Conservation (phyloP, 2,113 vertebrate genomes). For the Caranx ignobilis region DNA sequence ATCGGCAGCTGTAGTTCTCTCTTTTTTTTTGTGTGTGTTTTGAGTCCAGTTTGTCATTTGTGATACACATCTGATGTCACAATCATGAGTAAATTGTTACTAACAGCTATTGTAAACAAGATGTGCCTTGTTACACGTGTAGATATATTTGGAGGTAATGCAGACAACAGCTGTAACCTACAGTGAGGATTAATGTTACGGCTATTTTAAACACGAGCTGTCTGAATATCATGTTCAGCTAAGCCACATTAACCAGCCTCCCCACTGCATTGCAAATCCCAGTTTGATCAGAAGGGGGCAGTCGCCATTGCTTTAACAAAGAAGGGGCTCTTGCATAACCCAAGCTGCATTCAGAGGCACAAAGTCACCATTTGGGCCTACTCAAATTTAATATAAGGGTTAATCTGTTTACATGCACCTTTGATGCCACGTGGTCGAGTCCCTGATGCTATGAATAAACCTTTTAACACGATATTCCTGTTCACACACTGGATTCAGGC, state of each 20-base stretch:
- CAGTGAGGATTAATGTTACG: neutral
- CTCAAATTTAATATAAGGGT: slow-evolving; percentile 14
- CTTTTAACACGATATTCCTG: slow-evolving; percentile 4
- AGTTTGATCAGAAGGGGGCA: slow-evolving; percentile 53
- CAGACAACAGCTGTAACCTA: neutral
- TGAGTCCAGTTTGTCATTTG: neutral
- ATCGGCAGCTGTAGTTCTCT: slow-evolving; percentile 1
- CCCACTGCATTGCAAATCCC: neutral
- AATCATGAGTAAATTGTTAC: neutral
- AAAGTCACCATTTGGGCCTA: slow-evolving; percentile 3
- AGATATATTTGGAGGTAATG: slow-evolving; percentile 9
- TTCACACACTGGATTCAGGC: neutral
- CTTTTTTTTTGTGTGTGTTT: no score
- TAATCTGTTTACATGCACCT: slow-evolving; percentile 55
- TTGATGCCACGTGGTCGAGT: slow-evolving; percentile 21
- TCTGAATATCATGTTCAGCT: slow-evolving; percentile 1
- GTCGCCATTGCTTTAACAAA: slow-evolving; percentile 20
- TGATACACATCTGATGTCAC: neutral
- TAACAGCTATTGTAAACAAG: neutral
- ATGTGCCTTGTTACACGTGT: neutral
- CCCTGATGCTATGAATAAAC: slow-evolving; percentile 37
- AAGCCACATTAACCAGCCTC: neutral
- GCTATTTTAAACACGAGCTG: neutral
- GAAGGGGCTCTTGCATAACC: slow-evolving; percentile 33
- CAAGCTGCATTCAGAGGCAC: slow-evolving; percentile 1